These are phyloP conservation scores for Melitaea cinxia DNA, from an alignment of 1,140 invertebrate genomes.

Conservation along the genomic window DNA sequence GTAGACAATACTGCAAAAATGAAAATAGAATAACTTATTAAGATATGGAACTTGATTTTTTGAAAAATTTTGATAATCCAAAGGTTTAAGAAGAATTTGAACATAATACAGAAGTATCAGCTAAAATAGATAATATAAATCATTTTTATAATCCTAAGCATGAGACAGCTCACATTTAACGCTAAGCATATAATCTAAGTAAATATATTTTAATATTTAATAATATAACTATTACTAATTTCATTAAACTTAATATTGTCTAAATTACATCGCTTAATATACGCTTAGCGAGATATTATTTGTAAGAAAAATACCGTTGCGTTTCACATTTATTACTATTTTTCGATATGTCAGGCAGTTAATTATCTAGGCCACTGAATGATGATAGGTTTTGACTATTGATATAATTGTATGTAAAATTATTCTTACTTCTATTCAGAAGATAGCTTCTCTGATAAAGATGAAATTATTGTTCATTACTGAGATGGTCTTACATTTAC, in stretches of 20 bases:
- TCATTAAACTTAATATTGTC: conserved; percentile 66
- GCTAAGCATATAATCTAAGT: conserved; percentile 38
- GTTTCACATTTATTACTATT: conserved; percentile 41
- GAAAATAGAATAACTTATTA: too few species aligned
- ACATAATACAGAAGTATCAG: conserved; percentile 16
- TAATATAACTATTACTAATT: conserved; percentile 36
- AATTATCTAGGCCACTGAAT: conserved; percentile 61
- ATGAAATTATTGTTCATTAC: too few species aligned
- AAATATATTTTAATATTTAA: conserved; percentile 22
- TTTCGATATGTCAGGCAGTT: conserved; percentile 73
- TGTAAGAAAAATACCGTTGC: conserved; percentile 60
- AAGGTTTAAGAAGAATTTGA: neutral
- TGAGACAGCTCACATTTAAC: conserved; percentile 28
- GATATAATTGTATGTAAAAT: conserved; percentile 16
- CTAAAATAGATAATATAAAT: conserved; percentile 9
- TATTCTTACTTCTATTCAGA: neutral
- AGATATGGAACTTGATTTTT: too few species aligned
- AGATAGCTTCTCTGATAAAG: too few species aligned
- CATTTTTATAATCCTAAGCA: conserved; percentile 17
- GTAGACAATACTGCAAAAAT: too few species aligned
- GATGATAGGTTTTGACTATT: conserved; percentile 17
- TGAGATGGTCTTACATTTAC: too few species aligned
- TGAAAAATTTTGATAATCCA: neutral
- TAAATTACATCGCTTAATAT: conserved; percentile 58
- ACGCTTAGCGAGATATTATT: conserved; percentile 58